phyloP scores from a whole-genome alignment of 2,888 invertebrate genomes.

The Pyralis farinalis region DNA sequence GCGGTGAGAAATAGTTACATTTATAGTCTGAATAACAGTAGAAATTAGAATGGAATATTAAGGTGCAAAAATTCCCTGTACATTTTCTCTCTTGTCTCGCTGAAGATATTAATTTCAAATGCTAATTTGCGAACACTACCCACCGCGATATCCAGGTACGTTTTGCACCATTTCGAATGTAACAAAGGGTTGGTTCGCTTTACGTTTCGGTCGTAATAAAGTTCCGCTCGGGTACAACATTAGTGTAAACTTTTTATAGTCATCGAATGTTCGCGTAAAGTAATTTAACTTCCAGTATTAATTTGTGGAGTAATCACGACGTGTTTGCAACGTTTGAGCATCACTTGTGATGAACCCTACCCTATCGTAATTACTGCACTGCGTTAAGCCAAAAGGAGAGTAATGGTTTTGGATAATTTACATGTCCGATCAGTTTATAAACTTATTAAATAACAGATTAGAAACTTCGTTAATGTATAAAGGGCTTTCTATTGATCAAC shows the following conservation, averaged over 20 bases:
- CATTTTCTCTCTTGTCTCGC: constrained; percentile 3
- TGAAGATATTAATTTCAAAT: constrained; percentile 12
- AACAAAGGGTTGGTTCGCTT: neutral
- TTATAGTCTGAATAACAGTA: neutral
- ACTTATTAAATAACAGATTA: too few species aligned
- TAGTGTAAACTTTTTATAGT: neutral
- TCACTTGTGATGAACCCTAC: too few species aligned
- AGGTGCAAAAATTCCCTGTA: neutral
- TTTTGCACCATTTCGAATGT: neutral
- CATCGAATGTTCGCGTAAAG: too few species aligned
- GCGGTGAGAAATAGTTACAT: constrained; percentile 15
- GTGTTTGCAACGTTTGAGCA: too few species aligned
- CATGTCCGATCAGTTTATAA: too few species aligned
- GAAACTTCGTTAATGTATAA: too few species aligned
- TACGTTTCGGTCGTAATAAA: neutral
- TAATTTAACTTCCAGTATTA: too few species aligned
- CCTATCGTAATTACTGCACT: too few species aligned
- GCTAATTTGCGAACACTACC: constrained; percentile 9
- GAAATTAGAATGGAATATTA: neutral
- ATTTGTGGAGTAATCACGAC: too few species aligned
- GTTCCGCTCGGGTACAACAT: neutral
- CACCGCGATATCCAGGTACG: neutral
- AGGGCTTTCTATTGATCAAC: too few species aligned
- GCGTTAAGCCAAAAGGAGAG: too few species aligned
- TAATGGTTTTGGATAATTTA: too few species aligned